Evolutionary conservation across 2,888 invertebrate species (phyloP).

Genomic region (Hipparchia semele): DNA sequence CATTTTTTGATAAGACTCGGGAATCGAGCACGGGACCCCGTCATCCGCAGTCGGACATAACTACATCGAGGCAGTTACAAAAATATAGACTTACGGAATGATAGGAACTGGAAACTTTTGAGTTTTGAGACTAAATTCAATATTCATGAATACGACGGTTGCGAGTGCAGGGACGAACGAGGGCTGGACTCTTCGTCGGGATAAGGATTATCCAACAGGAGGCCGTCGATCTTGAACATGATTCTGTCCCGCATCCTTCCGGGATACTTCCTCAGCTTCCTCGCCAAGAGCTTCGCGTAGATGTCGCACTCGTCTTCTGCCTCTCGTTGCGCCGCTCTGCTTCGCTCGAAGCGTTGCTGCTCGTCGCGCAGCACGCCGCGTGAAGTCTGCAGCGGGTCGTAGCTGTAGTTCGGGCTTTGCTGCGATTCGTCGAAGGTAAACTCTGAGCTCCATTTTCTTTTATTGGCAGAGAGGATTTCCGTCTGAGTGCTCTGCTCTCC

Average conservation of each 20-base stretch:
- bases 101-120: no score
- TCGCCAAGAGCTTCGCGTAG: not conserved
- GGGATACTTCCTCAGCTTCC: not conserved
- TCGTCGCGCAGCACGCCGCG: no score
- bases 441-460: not conserved
- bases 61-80: no score
- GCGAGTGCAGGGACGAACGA: not conserved
- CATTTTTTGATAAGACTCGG: no score
- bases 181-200: not conserved
- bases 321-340: not conserved
- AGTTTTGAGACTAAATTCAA: not conserved
- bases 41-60: no score
- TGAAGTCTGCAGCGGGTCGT: not conserved
- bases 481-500: no score
- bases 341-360: no score
- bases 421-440: not conserved
- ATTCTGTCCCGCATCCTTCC: not conserved
- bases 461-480: not conserved
- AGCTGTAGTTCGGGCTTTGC: not conserved
- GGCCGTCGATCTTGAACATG: not conserved
- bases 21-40: no score
- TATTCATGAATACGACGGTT: not conserved
- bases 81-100: no score
- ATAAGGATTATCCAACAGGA: not conserved
- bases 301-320: not conserved